These are phyloP conservation scores for Ciconia nigra DNA, from an alignment of 2,797 vertebrate genomes.

Conservation along the genomic window DNA sequence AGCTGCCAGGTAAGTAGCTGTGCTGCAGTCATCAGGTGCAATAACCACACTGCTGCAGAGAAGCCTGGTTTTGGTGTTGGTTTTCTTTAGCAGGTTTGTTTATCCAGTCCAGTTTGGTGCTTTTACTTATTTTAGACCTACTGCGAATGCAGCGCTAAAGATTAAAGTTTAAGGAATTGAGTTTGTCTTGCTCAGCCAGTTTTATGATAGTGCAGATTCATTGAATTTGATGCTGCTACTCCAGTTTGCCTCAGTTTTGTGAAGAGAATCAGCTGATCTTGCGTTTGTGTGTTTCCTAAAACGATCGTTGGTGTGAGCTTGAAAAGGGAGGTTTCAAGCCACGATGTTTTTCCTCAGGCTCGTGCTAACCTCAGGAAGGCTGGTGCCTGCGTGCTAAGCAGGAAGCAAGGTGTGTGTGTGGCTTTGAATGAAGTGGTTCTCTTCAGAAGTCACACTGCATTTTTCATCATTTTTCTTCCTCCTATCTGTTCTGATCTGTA, in stretches of 20 bases:
- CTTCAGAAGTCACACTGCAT: not conserved
- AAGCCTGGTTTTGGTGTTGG: not conserved
- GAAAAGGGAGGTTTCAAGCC: not conserved
- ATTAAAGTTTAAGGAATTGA: not conserved
- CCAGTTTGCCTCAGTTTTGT: not conserved
- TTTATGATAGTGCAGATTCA: not conserved
- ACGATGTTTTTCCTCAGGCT: not conserved
- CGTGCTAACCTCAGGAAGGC: not conserved
- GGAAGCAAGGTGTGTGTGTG: not conserved
- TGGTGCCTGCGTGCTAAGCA: not conserved
- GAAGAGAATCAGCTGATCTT: not conserved
- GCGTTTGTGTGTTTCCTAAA: not conserved
- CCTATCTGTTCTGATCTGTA: not conserved
- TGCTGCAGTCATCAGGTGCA: not conserved
- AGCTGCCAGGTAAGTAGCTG: not conserved
- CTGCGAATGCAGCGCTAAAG: not conserved
- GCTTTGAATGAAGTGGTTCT: constrained; percentile 28
- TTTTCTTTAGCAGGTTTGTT: not conserved
- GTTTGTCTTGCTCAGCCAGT: not conserved
- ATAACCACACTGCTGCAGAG: not conserved
- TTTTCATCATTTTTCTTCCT: not conserved
- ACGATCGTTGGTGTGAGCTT: not conserved
- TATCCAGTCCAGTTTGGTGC: not conserved
- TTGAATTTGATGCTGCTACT: not conserved
- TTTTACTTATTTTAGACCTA: rapidly evolving